Evolutionary conservation across 2,797 vertebrate species (phyloP).

Genomic region (Falco biarmicus): DNA sequence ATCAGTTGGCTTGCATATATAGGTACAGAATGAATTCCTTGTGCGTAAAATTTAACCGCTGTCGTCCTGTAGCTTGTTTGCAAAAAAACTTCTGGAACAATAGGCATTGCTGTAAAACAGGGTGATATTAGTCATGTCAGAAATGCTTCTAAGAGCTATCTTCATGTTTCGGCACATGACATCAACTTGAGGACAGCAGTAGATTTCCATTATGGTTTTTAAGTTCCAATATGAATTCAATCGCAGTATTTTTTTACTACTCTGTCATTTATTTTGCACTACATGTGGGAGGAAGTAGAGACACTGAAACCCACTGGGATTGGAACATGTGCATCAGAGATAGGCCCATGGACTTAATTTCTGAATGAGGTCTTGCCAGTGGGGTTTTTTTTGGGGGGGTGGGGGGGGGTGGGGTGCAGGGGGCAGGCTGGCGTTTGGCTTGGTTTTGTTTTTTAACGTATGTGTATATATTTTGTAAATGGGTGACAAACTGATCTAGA

Average conservation of each 20-base stretch:
- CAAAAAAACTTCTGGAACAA: conserved; percentile 60
- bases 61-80: conserved; percentile 71
- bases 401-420: background rate
- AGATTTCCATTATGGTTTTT: conserved; percentile 72
- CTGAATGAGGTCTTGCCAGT: conserved; percentile 64
- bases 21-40: conserved; percentile 55
- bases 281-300: conserved; percentile 68
- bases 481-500: conserved; percentile 71
- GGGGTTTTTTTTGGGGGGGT: background rate
- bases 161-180: conserved; percentile 51
- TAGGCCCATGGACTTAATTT: conserved; percentile 43
- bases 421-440: background rate
- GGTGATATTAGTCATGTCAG: conserved; percentile 57
- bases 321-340: conserved; percentile 7
- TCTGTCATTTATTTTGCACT: conserved; percentile 78
- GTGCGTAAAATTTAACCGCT: conserved; percentile 46
- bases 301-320: conserved; percentile 59
- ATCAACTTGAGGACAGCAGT: conserved; percentile 40
- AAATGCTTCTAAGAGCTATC: conserved; percentile 53
- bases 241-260: conserved; percentile 77
- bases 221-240: conserved; percentile 76
- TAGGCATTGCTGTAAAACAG: conserved; percentile 63
- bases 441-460: conserved; percentile 28
- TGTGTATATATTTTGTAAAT: conserved; percentile 76
- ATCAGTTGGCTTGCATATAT: conserved; percentile 64